Conservation (phyloP, 2,113 vertebrate genomes). For the Struthio camelus region DNA sequence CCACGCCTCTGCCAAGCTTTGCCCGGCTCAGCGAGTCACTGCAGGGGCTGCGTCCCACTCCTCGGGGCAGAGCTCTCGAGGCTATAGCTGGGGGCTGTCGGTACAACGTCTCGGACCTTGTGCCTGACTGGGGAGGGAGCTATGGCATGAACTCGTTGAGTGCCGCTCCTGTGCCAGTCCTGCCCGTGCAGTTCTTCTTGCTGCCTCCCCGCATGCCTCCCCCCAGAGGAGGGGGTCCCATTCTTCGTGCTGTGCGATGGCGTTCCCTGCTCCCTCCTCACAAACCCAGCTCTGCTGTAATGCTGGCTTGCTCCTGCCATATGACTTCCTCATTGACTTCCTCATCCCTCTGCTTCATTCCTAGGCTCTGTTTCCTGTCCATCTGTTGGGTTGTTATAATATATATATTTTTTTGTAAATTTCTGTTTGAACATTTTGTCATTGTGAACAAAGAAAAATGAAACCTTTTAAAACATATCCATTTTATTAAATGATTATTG, state of each 20-base stretch:
- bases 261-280: background rate
- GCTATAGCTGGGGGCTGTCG: background rate
- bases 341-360: background rate
- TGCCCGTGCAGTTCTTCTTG: slow-evolving; percentile 17
- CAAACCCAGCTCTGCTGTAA: background rate
- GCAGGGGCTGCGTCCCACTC: background rate
- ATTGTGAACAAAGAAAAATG: slow-evolving; percentile 63
- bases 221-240: background rate
- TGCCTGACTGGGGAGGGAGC: background rate
- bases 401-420: slow-evolving; percentile 64
- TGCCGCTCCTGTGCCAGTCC: background rate
- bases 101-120: background rate
- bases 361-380: slow-evolving; percentile 40
- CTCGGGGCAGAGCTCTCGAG: background rate
- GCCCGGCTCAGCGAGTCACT: background rate
- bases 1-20: background rate
- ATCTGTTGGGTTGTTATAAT: slow-evolving; percentile 34
- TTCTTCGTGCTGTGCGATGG: background rate
- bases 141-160: background rate
- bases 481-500: slow-evolving; percentile 74
- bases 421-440: slow-evolving; percentile 70
- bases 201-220: slow-evolving; percentile 21
- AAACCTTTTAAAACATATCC: slow-evolving; percentile 69
- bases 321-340: background rate
- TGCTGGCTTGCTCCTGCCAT: slow-evolving; percentile 26